phyloP scores from a whole-genome alignment of 2,888 invertebrate species.

The Drosophila lacicola region DNA sequence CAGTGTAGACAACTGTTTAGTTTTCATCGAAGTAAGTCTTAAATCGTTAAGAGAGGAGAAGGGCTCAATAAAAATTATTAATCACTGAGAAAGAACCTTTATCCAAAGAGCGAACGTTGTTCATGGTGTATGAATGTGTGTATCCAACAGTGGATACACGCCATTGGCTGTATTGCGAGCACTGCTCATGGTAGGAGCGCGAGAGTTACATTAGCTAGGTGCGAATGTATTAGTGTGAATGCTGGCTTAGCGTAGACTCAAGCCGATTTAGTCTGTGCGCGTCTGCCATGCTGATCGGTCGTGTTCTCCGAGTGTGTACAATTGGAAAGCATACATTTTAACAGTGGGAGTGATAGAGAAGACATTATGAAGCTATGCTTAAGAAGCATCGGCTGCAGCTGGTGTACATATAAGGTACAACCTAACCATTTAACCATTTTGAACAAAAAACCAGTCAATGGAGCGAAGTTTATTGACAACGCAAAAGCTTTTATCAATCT shows the following conservation, averaged over 20 bases:
- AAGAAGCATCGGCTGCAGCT: neutral
- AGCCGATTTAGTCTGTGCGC: neutral
- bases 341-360: neutral
- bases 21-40: too few relatives aligned
- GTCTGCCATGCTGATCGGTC: neutral
- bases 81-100: too few relatives aligned
- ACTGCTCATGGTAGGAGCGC: neutral
- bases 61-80: too few relatives aligned
- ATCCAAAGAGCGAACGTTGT: neutral
- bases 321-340: neutral
- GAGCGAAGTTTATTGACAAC: neutral
- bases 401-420: too few relatives aligned
- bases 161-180: neutral
- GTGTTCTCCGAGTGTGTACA: neutral
- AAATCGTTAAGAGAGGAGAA: too few relatives aligned
- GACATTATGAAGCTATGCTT: neutral
- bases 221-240: conserved; percentile 1
- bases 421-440: too few relatives aligned
- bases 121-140: conserved; percentile 5
- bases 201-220: neutral
- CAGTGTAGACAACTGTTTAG: too few relatives aligned
- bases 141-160: neutral
- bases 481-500: neutral
- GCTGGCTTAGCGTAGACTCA: neutral
- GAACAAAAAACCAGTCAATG: too few relatives aligned